Evolutionary conservation across 1,140 invertebrate genomes (phyloP).

Genomic region (Lycorma delicatula): DNA sequence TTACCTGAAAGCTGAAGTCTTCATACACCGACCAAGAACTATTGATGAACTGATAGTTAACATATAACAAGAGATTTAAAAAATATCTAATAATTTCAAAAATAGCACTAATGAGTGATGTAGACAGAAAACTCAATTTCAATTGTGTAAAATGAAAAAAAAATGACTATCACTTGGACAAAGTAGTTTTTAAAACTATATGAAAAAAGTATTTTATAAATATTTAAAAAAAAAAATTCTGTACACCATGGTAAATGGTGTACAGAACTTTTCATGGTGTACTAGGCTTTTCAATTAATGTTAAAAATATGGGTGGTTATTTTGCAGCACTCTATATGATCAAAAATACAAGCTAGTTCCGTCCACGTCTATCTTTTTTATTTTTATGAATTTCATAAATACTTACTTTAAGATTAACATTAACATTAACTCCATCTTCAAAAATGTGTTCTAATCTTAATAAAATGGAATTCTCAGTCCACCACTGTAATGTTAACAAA

Average conservation of each 20-base stretch:
- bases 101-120: no score
- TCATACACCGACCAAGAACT: no score
- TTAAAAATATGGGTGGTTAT: neutral
- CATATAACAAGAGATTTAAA: no score
- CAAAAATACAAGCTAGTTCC: neutral
- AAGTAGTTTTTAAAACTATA: no score
- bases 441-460: constrained; percentile 55
- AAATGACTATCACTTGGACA: no score
- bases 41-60: no score
- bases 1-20: no score
- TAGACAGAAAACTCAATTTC: no score
- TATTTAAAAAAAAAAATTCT: neutral
- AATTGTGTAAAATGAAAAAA: no score
- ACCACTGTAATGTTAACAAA: constrained; percentile 49
- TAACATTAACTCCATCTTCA: constrained; percentile 35
- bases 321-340: neutral
- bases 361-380: neutral
- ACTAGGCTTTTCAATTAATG: neutral
- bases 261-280: neutral
- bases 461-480: constrained; percentile 38
- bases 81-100: no score
- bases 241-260: neutral
- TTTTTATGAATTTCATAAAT: neutral
- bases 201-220: neutral
- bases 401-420: constrained; percentile 19